Base-by-base conservation (phyloP, 2,888 invertebrate genomes). In the Troides helena region DNA sequence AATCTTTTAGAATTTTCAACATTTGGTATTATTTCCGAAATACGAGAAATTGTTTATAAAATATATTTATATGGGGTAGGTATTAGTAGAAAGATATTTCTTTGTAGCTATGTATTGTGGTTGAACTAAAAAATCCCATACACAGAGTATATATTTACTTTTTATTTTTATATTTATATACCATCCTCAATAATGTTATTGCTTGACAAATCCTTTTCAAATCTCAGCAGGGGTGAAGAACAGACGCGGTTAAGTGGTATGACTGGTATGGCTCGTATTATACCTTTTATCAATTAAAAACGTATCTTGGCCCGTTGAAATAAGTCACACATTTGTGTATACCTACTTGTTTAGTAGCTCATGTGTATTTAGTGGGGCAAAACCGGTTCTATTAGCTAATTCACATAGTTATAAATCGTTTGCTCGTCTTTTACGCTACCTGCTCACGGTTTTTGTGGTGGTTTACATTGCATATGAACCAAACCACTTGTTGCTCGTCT, bases 401-500 rank as follows among this genome's bases (percentile, higher is more conserved):
- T 72, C 74, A 78, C 83, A 87, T 82, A 83, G 88, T 86, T 84
- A 81, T 84, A 84, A 89, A 87, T 88, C 82, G 85, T 78, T 81
- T 82, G 84, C 77, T 74, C 76, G 76, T 78, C 75, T 75, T 74
- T 74, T 78, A 79, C 76, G 81, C 87, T 90, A 90, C 91, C 92
- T 92, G 90, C 88, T 85, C 80, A 73, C 72, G 78, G 85, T 87
- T 90, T 90, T 90, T 90, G 86, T 90, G 83, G 80, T 88, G 81
- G 88, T 88, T 88, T 83, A 85, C 85, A 77, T 88, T 85, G 86
- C 87, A 85, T 85, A 85, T 85, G 85, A 86, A 84, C 86, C 91
- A 85, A 86, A 84, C 86, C 91, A 91, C 91, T 92, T 92, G 90
- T 90, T 89, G 89, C 86, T 86, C 80, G 80, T 85, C 79, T 83